phyloP scores from a whole-genome alignment of 2,888 invertebrate species.

The Lysandra bellargus region DNA sequence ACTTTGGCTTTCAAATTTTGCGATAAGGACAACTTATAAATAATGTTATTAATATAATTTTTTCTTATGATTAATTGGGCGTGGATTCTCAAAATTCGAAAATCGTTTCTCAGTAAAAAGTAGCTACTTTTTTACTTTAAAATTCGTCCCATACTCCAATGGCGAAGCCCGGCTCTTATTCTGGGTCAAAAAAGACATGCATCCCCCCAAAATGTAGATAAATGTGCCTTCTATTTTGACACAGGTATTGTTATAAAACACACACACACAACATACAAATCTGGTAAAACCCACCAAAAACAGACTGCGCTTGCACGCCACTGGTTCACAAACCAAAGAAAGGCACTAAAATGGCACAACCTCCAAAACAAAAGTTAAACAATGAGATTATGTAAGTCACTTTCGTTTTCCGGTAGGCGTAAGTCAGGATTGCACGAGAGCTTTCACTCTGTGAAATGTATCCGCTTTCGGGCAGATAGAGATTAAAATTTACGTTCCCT shows the following conservation, averaged over 20 bases:
- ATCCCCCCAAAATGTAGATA: no score
- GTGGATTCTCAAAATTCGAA: no score
- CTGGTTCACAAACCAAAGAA: neutral
- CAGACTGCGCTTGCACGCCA: no score
- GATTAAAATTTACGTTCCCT: neutral
- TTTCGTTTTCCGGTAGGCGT: conserved; percentile 19
- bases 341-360: neutral
- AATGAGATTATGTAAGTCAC: conserved; percentile 31
- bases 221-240: no score
- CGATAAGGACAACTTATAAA: conserved; percentile 36
- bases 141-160: no score
- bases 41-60: neutral
- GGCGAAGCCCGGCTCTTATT: no score
- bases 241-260: no score
- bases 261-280: no score
- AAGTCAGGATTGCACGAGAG: neutral
- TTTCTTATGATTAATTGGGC: neutral
- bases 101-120: no score
- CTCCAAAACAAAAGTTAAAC: conserved; percentile 23
- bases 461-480: neutral
- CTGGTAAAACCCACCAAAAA: no score
- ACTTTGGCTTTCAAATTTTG: conserved; percentile 62
- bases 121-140: no score
- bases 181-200: no score
- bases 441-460: conserved; percentile 6